Conservation (phyloP, 1,140 invertebrate species). For the Orchestia grillus region DNA sequence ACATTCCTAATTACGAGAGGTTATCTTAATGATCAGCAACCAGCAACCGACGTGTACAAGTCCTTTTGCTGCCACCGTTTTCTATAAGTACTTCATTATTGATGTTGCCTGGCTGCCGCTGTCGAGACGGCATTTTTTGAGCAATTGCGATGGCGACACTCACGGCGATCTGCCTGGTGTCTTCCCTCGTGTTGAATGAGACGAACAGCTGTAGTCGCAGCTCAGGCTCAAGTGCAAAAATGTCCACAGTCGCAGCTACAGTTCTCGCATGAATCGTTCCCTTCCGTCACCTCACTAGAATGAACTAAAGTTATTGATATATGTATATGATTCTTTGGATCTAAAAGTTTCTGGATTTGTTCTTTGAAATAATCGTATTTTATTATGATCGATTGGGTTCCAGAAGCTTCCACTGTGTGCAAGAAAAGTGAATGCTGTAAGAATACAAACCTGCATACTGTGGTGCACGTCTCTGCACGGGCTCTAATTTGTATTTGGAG, state of each 20-base stretch:
- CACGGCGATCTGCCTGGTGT: no score
- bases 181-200: no score
- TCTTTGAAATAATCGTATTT: not conserved
- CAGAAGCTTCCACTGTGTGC: not conserved
- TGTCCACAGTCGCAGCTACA: not conserved
- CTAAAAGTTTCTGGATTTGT: not conserved
- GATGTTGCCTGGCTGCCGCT: no score
- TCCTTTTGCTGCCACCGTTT: no score
- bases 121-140: no score
- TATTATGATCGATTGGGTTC: not conserved
- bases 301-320: not conserved
- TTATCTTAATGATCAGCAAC: no score
- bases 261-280: not conserved
- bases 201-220: no score
- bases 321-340: not conserved
- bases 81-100: no score
- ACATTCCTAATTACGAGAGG: no score
- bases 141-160: no score
- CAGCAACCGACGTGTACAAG: no score
- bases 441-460: not conserved
- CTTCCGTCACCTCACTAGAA: not conserved
- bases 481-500: not conserved
- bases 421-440: not conserved
- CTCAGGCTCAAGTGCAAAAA: not conserved
- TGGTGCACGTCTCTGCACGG: not conserved